Conservation (phyloP, 2,888 invertebrate species). For the Hermodice carunculata region DNA sequence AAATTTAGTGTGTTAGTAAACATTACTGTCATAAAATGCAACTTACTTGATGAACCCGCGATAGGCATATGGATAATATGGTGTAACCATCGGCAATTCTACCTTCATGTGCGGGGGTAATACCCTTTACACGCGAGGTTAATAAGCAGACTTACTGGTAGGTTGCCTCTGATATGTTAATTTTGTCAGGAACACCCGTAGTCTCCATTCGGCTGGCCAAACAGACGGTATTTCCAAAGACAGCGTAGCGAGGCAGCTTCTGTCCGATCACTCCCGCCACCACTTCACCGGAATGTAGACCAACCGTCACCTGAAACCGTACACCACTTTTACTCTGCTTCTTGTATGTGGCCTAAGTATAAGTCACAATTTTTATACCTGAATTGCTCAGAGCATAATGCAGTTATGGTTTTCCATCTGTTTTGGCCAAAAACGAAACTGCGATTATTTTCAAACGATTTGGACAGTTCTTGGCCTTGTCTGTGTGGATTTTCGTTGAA, state of each 20-base stretch:
- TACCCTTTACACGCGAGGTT: background rate
- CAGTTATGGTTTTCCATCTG: too few species aligned
- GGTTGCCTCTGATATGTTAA: slow-evolving; percentile 63
- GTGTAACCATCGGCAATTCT: background rate
- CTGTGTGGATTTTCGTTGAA: too few species aligned
- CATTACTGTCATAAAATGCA: background rate
- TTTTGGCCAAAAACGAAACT: too few species aligned
- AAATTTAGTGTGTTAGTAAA: background rate
- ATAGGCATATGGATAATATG: background rate
- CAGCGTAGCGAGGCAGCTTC: slow-evolving; percentile 64
- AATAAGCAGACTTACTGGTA: slow-evolving; percentile 64
- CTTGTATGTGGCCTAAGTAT: too few species aligned
- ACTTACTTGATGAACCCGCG: background rate
- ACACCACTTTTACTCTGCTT: too few species aligned
- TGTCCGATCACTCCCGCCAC: slow-evolving; percentile 67
- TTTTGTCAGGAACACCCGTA: slow-evolving; percentile 58
- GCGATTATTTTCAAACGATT: too few species aligned
- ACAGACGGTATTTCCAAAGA: slow-evolving; percentile 67
- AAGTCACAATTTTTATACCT: too few species aligned
- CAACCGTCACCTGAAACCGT: slow-evolving; percentile 58
- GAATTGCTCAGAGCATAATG: too few species aligned
- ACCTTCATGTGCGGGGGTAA: background rate
- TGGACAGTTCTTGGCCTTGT: too few species aligned
- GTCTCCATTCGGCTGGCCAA: slow-evolving; percentile 65
- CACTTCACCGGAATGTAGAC: slow-evolving; percentile 65